Percentiles rank a stretch among this genome's conserved stretches.
These are phyloP conservation scores for Blastomussa wellsi DNA, from an alignment of 92 coral and sea anemone genomes.

Conservation along the genomic window DNA sequence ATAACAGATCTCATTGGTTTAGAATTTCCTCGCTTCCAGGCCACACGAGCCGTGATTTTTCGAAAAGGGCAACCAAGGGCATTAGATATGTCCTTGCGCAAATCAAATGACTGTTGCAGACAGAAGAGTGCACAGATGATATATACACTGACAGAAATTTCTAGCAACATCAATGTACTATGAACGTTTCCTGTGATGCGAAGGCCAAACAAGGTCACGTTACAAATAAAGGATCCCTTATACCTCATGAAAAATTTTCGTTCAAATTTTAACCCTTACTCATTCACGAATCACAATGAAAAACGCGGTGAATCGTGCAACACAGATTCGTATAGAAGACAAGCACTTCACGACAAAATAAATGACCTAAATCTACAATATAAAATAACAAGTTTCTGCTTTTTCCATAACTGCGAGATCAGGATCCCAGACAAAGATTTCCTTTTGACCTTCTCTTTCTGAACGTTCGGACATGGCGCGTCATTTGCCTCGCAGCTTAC, in stretches of 20 bases:
- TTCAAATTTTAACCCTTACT: neutral
- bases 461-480: no score
- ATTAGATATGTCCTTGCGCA: neutral
- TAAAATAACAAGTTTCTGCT: neutral
- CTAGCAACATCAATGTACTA: no score
- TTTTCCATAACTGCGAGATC: no score
- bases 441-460: no score
- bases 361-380: no score
- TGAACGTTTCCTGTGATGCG: no score
- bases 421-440: no score
- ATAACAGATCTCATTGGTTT: neutral
- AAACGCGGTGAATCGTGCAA: no score
- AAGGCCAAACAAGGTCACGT: neutral
- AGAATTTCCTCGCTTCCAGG: constrained; percentile 11
- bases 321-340: no score
- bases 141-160: neutral
- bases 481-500: no score
- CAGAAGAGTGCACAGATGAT: neutral
- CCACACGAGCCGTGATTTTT: neutral
- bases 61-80: neutral
- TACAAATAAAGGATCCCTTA: neutral
- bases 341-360: no score
- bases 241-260: neutral
- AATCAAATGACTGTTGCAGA: neutral
- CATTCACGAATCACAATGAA: neutral